Base-by-base conservation (phyloP, 1,140 invertebrate genomes). In the Plodia interpunctella region DNA sequence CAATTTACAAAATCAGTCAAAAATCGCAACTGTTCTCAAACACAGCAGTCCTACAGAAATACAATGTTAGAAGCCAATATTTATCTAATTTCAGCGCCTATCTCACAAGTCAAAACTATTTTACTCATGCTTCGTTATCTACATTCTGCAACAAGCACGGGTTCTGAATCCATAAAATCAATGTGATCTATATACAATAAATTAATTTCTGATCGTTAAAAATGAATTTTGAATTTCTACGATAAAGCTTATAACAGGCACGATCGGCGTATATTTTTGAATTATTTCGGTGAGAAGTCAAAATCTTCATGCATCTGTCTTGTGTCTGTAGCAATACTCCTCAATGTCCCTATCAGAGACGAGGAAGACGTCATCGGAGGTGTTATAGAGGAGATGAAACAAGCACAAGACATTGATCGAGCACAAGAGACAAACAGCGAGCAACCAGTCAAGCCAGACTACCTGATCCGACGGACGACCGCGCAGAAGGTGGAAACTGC, bases 361-460 rank as follows among this genome's bases (percentile, higher is more conserved):
- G 11, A 72, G 59, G 51, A 66, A 66, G 20, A 70, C 44, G n/a
- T 78, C 82, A 44, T 49, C 54, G 11, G 66, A 53, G 28, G 61
- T 65, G 54, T 68, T 70, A 62, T 91, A 91, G 62, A 85, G 68
- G 51, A 91, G 83, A 88, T 88, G 86, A 81, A 91, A 66, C 58
- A 90, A 87, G 81, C 88, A 91, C 60, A 90, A 74, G 65, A 90
- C 76, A 87, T 90, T 89, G 72, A 91, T 73, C 58, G 90, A 91
- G 72, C 90, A 90, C 73, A 91, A 81, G 19, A 91, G 83, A 73
- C 84, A 90, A 65, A 90, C 76, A 81, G 87, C 88, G 77, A 91
- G 82, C 80, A 91, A 86, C 83, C 88, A 90, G 78, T 91, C 88
- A 67, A 90, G 74, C 88, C 88, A 90, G 82, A 83, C 87, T 90